Evolutionary conservation across 2,113 vertebrate genomes (phyloP).

Genomic region (Ctenomys sociabilis): DNA sequence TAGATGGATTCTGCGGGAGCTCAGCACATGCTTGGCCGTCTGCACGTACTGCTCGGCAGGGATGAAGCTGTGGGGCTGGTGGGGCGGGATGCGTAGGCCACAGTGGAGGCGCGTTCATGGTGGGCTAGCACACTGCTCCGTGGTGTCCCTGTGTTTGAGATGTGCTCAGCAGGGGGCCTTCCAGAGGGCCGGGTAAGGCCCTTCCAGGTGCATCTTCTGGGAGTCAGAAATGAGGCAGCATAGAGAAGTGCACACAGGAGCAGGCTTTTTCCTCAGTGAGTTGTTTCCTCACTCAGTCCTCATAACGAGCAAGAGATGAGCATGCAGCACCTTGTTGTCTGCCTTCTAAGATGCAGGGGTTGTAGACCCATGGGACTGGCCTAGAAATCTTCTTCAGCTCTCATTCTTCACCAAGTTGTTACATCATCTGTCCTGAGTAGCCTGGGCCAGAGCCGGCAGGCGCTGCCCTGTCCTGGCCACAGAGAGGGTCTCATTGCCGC

Average conservation of each 20-base stretch:
- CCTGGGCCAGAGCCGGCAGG: neutral
- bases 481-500: neutral
- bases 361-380: neutral
- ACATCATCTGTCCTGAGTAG: accelerated
- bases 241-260: accelerated
- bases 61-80: accelerated
- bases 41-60: accelerated
- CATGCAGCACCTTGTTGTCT: neutral
- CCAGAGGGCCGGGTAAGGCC: neutral
- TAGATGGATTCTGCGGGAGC: neutral
- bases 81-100: neutral
- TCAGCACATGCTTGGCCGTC: accelerated
- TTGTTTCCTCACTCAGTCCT: neutral
- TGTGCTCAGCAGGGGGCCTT: neutral
- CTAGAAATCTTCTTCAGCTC: neutral
- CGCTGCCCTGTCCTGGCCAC: neutral
- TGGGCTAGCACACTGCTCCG: neutral
- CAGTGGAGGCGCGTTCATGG: neutral
- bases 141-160: neutral
- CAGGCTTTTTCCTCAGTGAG: neutral
- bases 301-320: neutral
- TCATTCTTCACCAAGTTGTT: neutral
- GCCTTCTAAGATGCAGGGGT: neutral
- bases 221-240: neutral
- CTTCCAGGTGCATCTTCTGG: neutral